These are phyloP conservation scores for Oreotrochilus melanogaster DNA, from an alignment of 2,113 vertebrate genomes.

Conservation along the genomic window DNA sequence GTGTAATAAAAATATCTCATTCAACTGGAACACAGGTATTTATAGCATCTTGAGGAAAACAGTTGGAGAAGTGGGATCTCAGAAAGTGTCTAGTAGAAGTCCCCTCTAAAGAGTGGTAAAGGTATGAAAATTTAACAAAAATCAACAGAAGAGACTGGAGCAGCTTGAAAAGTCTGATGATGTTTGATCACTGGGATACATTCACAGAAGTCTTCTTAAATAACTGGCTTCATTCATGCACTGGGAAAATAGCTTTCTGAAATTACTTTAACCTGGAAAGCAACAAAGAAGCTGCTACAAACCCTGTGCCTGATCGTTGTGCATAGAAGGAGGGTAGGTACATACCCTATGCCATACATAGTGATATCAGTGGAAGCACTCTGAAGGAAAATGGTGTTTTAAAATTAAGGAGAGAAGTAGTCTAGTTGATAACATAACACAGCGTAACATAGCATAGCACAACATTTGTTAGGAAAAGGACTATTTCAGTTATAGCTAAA, in stretches of 20 bases:
- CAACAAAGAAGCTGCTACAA: background rate
- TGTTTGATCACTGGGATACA: background rate
- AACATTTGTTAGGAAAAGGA: background rate
- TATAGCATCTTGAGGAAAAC: background rate
- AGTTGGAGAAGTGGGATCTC: background rate
- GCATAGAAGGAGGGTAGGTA: background rate
- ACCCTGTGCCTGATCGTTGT: background rate
- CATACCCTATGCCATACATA: background rate
- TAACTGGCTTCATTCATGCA: background rate
- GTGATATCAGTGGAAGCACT: background rate
- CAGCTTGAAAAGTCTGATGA: background rate
- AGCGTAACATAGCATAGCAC: background rate
- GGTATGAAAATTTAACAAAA: background rate
- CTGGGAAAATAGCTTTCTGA: background rate
- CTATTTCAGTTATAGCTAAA: background rate
- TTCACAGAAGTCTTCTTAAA: background rate
- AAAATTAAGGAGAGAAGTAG: background rate
- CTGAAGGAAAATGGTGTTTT: background rate
- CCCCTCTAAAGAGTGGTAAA: background rate
- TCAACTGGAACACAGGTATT: background rate
- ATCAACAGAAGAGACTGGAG: background rate
- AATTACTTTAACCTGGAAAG: background rate
- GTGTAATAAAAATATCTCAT: background rate
- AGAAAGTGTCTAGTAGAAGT: background rate
- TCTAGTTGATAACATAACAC: too few relatives aligned